These are phyloP conservation scores for Parelbella ahira DNA, from an alignment of 2,888 invertebrate species.

Conservation along the genomic window DNA sequence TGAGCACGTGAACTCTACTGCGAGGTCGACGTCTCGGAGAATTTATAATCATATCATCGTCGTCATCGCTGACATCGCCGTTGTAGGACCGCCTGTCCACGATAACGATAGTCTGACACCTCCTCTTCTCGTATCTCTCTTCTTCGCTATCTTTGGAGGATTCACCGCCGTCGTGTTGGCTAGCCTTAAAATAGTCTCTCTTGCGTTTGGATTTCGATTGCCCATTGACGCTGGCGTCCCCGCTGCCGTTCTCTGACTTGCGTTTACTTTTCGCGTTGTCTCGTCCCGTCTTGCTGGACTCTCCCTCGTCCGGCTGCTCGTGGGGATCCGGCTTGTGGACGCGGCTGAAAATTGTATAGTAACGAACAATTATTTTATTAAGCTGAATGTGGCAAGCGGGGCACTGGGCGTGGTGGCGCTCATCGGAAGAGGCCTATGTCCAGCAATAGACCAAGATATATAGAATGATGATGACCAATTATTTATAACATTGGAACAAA, in stretches of 20 bases:
- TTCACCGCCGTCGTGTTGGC: too few relatives aligned
- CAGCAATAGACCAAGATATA: too few relatives aligned
- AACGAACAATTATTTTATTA: too few relatives aligned
- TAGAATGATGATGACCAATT: too few relatives aligned
- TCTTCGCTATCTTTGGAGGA: slow-evolving; percentile 1
- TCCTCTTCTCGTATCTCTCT: slow-evolving; percentile 1
- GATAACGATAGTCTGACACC: slow-evolving; percentile 11
- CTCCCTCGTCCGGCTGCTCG: slow-evolving; percentile 1
- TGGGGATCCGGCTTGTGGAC: neutral
- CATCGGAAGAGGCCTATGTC: too few relatives aligned
- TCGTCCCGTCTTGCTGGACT: slow-evolving; percentile 1
- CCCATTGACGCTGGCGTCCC: slow-evolving; percentile 11
- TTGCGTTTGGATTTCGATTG: neutral
- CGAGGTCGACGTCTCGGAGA: too few relatives aligned
- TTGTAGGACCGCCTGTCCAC: slow-evolving; percentile 1
- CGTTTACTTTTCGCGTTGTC: neutral
- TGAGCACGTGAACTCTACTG: too few relatives aligned
- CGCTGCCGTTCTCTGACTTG: slow-evolving; percentile 6
- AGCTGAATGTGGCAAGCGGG: too few relatives aligned
- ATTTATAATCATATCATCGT: too few relatives aligned
- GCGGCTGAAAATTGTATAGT: slow-evolving; percentile 6
- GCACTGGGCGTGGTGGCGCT: too few relatives aligned
- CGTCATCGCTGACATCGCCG: neutral
- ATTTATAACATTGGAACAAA: too few relatives aligned
- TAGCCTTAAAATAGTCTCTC: neutral